phyloP scores from a whole-genome alignment of 2,888 invertebrate genomes.

The Aelia acuminata region DNA sequence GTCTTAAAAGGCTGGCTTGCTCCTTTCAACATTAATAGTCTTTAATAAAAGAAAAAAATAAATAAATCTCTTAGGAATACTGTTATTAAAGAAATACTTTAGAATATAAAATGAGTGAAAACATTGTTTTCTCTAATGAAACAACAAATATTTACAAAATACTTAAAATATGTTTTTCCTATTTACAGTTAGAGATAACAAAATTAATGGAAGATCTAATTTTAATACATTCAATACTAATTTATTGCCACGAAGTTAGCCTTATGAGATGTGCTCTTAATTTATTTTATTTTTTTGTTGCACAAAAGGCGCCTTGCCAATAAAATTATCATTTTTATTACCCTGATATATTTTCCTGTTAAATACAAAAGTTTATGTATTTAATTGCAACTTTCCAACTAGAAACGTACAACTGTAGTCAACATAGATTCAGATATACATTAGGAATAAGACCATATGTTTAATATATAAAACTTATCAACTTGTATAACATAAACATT shows the following conservation, averaged over 20 bases:
- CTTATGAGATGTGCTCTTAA: constrained; percentile 32
- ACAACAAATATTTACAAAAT: constrained; percentile 46
- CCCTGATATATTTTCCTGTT: constrained; percentile 42
- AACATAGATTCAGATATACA: background rate
- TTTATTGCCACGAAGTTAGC: constrained; percentile 48
- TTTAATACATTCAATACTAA: constrained; percentile 32
- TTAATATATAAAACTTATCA: background rate
- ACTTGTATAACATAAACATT: background rate
- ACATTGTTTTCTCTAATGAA: constrained; percentile 3
- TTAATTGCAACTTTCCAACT: background rate
- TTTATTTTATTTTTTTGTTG: no score
- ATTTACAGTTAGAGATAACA: constrained; percentile 7
- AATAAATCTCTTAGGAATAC: constrained; percentile 33
- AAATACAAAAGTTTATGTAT: background rate
- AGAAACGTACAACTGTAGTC: background rate
- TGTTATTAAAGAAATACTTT: constrained; percentile 15
- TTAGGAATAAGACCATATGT: no score
- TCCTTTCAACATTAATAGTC: constrained; percentile 23
- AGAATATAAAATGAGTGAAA: constrained; percentile 34
- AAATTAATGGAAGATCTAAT: constrained; percentile 35
- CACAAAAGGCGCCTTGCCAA: constrained; percentile 30
- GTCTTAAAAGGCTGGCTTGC: constrained; percentile 34
- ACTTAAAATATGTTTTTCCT: constrained; percentile 21
- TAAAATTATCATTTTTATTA: constrained; percentile 30
- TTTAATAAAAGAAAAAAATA: constrained; percentile 29